Evolutionary conservation across 2,888 invertebrate genomes (phyloP), one percentile per base, ranked within the genome.

Genomic region (Eumerus sabulonum): DNA sequence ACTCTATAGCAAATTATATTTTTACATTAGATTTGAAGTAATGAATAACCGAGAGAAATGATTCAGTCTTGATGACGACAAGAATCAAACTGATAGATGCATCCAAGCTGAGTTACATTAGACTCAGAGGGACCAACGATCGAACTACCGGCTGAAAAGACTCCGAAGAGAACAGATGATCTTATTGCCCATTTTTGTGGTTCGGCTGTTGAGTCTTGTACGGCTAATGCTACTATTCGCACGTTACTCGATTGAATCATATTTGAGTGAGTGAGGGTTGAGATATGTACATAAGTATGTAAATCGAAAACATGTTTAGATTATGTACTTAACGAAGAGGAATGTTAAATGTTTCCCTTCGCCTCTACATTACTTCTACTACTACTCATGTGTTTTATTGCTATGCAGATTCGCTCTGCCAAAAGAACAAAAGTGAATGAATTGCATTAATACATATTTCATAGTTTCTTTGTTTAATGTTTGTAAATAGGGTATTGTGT

Each of bases 61-160:
- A 72, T 66, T 71, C 56, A 67, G 66, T 66, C 71, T 60, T 62
- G 62, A 51, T 38, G 72, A 66, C 72, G 62, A 77, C 66, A 47
- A 50, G 67, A 42, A 40, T 40, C 35, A 57, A 56, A 72, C 66
- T 77, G 60, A 45, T 62, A n/a, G 17, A 53, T 42, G 54, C 64
- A 60, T 66, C 54, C n/a, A 56, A 45, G 14, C 40, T 67, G 72
- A 76, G 66, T 67, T 56, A 67, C 57, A 47, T 71, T 71, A 64
- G 42, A 62, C 53, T 54, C 47, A 40, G 38, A 56, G 44, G 66
- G 44, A 51, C 40, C 40, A 9, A 40, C 40, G n/a, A n/a, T n/a
- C n/a, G n/a, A 60, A 40, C 42, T 44, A 56, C 71, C 64, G 66
- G 60, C 60, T 60, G 71, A 67, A 62, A 19, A 35, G 45, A 72